Conservation (phyloP, 2,888 invertebrate genomes). For the Sesamia inferens region DNA sequence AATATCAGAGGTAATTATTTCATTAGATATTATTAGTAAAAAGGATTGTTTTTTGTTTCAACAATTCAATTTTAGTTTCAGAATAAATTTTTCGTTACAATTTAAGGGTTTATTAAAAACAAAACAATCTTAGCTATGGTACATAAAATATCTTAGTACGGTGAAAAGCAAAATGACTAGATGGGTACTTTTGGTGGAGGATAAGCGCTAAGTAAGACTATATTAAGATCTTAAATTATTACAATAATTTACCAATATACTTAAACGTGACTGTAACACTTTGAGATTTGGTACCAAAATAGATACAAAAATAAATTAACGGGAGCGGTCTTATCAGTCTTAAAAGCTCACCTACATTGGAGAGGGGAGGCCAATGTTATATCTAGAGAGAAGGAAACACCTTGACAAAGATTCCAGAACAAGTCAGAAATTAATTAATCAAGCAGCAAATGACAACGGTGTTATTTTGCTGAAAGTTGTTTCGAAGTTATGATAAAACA, state of each 20-base stretch:
- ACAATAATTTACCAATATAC: slow-evolving; percentile 16
- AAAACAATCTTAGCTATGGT: background rate
- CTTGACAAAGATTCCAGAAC: slow-evolving; percentile 28
- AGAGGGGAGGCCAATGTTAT: slow-evolving; percentile 9
- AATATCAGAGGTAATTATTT: background rate
- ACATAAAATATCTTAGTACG: background rate
- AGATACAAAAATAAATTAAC: slow-evolving; percentile 33
- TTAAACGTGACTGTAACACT: slow-evolving; percentile 7
- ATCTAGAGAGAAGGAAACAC: background rate
- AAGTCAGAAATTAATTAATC: slow-evolving; percentile 40
- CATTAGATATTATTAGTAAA: background rate
- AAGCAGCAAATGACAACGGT: slow-evolving; percentile 34
- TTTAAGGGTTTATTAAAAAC: background rate
- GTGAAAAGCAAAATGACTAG: slow-evolving; percentile 11
- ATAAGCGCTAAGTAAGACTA: background rate
- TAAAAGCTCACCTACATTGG: slow-evolving; percentile 33
- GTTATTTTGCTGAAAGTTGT: slow-evolving; percentile 30
- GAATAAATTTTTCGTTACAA: no score
- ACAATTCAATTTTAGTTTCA: background rate
- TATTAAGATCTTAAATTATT: slow-evolving; percentile 12
- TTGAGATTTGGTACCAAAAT: slow-evolving; percentile 34
- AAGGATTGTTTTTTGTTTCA: background rate
- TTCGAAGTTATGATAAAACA: slow-evolving; percentile 25
- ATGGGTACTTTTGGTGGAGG: background rate
- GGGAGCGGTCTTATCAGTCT: slow-evolving; percentile 46